Conservation (phyloP, 2,797 vertebrate genomes). For the Schizothorax lantsangensis region DNA sequence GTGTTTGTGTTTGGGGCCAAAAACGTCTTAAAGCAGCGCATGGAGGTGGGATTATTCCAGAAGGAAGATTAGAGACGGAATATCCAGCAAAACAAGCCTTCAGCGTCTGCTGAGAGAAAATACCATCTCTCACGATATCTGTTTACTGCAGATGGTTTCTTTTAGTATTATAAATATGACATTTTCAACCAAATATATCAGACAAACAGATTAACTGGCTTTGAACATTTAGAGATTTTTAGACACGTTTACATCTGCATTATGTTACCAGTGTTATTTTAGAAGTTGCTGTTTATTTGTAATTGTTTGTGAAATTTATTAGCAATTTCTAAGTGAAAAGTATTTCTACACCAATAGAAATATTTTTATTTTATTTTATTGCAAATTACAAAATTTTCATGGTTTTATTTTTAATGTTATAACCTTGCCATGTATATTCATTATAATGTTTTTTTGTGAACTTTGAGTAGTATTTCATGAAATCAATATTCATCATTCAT, state of each 20-base stretch:
- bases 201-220: not conserved
- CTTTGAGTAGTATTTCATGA: not conserved
- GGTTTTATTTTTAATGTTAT: not conserved
- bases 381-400: too few relatives aligned
- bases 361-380: too few relatives aligned
- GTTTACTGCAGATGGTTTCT: not conserved
- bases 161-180: too few relatives aligned
- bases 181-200: not conserved
- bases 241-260: not conserved
- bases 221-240: not conserved
- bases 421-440: not conserved
- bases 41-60: slow-evolving; percentile 46
- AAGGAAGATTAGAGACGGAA: slow-evolving; percentile 44
- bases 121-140: not conserved
- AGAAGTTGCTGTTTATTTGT: not conserved
- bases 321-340: not conserved
- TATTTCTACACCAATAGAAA: too few relatives aligned
- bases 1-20: slow-evolving; percentile 42
- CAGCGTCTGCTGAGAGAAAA: slow-evolving; percentile 1
- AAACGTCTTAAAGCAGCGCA: slow-evolving; percentile 42
- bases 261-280: not conserved
- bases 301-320: not conserved
- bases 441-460: not conserved
- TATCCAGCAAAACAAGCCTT: slow-evolving; percentile 34
- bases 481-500: not conserved